Percentiles rank a stretch among this genome's conserved stretches.
Evolutionary conservation across 2,113 vertebrate genomes (phyloP).

Genomic region (Mugil cephalus): DNA sequence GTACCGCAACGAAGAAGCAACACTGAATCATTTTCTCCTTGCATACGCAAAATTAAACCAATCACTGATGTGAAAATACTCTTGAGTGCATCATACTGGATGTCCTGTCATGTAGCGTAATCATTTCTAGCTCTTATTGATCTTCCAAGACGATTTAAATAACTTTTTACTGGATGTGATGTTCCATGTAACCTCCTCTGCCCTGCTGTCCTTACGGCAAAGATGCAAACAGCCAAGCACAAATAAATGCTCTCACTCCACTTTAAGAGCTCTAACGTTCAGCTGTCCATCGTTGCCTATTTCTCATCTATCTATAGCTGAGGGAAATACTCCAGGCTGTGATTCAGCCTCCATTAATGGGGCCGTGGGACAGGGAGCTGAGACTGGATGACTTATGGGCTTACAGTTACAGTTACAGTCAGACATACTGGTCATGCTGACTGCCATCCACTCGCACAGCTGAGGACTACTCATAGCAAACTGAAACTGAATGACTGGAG

Average conservation of each 20-base stretch:
- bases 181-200: not conserved
- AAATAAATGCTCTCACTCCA: not conserved
- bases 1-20: no score
- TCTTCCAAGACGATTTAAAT: no score
- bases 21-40: no score
- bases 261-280: conserved; percentile 2
- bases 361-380: conserved; percentile 1
- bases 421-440: not conserved
- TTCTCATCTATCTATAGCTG: conserved; percentile 26
- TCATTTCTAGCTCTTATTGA: no score
- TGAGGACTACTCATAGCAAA: not conserved
- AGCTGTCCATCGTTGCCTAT: not conserved
- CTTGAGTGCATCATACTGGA: no score
- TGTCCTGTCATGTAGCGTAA: no score
- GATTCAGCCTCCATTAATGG: conserved; percentile 28
- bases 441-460: not conserved
- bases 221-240: not conserved
- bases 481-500: not conserved
- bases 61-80: no score
- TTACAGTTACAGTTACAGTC: conserved; percentile 27
- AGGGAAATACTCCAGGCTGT: conserved; percentile 3
- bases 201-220: conserved; percentile 1
- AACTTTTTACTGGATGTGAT: no score
- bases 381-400: not conserved
- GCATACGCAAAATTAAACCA: no score